These are phyloP conservation scores for Beroe forskalii DNA, from an alignment of 37 sponge, comb jelly and placozoan genomes.

Conservation along the genomic window DNA sequence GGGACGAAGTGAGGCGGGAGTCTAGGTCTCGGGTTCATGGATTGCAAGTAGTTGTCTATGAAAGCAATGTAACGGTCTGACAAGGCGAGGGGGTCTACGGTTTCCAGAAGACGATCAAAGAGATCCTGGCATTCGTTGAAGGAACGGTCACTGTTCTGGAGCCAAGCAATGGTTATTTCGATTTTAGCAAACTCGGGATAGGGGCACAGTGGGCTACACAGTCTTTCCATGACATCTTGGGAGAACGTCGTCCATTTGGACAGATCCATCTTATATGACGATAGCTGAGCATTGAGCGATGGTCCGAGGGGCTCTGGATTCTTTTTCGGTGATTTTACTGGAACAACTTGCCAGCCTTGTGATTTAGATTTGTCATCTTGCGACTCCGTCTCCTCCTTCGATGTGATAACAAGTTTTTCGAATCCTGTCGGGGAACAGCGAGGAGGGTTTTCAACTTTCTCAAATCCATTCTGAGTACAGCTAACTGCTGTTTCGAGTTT, in stretches of 20 bases:
- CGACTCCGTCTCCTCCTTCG: no score
- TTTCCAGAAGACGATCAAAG: not conserved
- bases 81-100: conserved; percentile 9
- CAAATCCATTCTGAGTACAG: no score
- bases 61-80: conserved; percentile 9
- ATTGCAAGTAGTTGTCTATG: not conserved
- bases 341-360: no score
- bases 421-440: no score
- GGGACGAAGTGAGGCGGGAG: conserved; percentile 8
- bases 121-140: not conserved
- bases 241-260: not conserved
- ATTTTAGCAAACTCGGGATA: conserved; percentile 54
- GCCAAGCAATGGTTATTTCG: conserved; percentile 9
- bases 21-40: not conserved
- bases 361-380: no score
- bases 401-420: no score
- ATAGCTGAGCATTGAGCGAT: no score
- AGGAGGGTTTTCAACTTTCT: no score
- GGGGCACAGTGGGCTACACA: conserved; percentile 26
- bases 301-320: no score
- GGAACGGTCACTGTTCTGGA: not conserved
- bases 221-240: not conserved
- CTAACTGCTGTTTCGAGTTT: no score
- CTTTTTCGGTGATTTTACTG: no score
- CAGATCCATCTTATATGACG: not conserved